phyloP scores from a whole-genome alignment of 2,888 invertebrate species.

The Agonopterix arenella region DNA sequence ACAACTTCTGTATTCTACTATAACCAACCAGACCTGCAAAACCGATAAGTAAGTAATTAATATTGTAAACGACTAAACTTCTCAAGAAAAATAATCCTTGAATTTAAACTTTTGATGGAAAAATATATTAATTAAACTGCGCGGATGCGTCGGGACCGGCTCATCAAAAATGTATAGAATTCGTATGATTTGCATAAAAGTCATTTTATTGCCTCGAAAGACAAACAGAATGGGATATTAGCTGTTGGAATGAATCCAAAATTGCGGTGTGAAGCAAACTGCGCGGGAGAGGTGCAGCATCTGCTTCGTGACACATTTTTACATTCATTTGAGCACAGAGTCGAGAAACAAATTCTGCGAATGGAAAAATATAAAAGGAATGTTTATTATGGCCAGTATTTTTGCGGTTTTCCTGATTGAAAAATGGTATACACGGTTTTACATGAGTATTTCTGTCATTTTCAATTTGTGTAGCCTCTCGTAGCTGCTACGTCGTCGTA shows the following conservation, averaged over 20 bases:
- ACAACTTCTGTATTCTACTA: no score
- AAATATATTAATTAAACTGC: slow-evolving; percentile 70
- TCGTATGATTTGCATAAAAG: slow-evolving; percentile 77
- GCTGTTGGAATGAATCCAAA: slow-evolving; percentile 64
- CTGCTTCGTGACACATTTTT: slow-evolving; percentile 3
- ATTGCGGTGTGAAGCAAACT: slow-evolving; percentile 35
- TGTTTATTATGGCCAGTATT: no score
- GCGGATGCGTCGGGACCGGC: slow-evolving; percentile 56
- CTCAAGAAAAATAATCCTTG: slow-evolving; percentile 33
- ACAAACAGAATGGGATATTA: slow-evolving; percentile 75
- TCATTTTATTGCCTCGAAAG: slow-evolving; percentile 76
- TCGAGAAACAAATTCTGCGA: no score
- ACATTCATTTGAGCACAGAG: neutral
- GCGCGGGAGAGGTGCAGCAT: slow-evolving; percentile 1
- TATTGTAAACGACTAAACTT: slow-evolving; percentile 5
- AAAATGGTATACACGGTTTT: no score
- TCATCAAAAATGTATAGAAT: slow-evolving; percentile 78
- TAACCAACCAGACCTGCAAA: neutral
- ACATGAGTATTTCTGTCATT: no score
- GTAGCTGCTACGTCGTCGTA: no score
- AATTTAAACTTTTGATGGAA: slow-evolving; percentile 59
- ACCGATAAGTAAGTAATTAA: slow-evolving; percentile 8
- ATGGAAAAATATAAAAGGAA: no score
- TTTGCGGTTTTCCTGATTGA: no score
- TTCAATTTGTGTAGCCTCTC: no score